A percentile compares a stretch with the other conserved stretches of the same genome.
Conservation (phyloP, 2,888 invertebrate genomes). For the Volucella inanis region DNA sequence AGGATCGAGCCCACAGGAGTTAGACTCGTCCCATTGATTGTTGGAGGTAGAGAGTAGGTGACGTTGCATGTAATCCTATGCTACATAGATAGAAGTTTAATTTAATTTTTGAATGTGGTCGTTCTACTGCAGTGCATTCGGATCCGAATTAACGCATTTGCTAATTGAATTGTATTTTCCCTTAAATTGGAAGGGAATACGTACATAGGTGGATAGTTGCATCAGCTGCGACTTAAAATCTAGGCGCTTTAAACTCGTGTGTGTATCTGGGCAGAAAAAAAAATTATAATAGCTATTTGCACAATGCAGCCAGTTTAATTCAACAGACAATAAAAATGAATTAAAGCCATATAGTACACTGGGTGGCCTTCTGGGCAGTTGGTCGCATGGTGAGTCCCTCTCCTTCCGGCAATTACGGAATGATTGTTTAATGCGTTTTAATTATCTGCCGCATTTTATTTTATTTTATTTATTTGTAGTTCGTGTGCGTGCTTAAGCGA, state of each 20-base stretch:
- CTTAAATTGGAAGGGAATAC: not conserved
- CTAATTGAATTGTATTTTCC: constrained; percentile 37
- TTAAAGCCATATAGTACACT: too few relatives aligned
- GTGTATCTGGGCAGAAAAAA: not conserved
- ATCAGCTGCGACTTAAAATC: not conserved
- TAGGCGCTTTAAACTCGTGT: not conserved
- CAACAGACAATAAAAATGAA: constrained; percentile 4
- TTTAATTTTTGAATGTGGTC: constrained; percentile 27
- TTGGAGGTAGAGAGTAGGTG: too few relatives aligned
- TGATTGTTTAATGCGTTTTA: constrained; percentile 18
- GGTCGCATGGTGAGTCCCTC: too few relatives aligned
- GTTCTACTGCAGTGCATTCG: constrained; percentile 14
- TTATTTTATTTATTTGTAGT: not conserved
- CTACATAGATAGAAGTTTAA: constrained; percentile 38
- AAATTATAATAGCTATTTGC: constrained; percentile 22
- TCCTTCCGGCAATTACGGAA: not conserved
- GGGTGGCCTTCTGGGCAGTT: too few relatives aligned
- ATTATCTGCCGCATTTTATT: constrained; percentile 3
- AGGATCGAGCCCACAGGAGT: too few relatives aligned
- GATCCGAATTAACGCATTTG: constrained; percentile 3
- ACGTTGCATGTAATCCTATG: too few relatives aligned
- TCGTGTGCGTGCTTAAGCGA: too few relatives aligned
- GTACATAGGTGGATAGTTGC: not conserved
- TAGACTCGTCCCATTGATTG: too few relatives aligned
- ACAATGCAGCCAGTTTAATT: constrained; percentile 3